Evolutionary conservation across 2,113 vertebrate species (phyloP).

Genomic region (Coturnix japonica): DNA sequence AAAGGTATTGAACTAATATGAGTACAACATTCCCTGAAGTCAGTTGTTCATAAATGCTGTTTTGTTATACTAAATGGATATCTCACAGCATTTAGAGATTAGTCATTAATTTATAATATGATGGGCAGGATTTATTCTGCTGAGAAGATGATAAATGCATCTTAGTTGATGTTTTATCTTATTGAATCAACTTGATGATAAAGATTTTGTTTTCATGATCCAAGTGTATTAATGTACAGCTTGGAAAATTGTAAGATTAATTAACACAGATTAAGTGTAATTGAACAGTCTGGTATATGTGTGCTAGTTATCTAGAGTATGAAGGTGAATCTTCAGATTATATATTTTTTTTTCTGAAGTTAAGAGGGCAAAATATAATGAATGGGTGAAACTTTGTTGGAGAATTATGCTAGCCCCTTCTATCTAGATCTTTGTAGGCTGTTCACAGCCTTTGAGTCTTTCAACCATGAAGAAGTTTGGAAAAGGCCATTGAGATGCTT

Average conservation of each 20-base stretch:
- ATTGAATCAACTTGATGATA: slow-evolving; percentile 48
- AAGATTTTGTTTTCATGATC: slow-evolving; percentile 55
- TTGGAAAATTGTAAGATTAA: slow-evolving; percentile 61
- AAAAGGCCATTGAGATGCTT: background rate
- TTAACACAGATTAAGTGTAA: slow-evolving; percentile 66
- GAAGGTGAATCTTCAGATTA: slow-evolving; percentile 38
- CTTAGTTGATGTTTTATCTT: slow-evolving; percentile 41
- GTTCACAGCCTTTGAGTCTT: background rate
- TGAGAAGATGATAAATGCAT: background rate
- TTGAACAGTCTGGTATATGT: slow-evolving; percentile 4
- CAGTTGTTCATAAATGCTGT: background rate
- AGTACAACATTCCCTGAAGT: background rate
- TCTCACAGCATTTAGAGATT: background rate
- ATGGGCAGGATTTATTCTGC: background rate
- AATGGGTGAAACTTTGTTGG: background rate
- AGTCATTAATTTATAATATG: slow-evolving; percentile 26
- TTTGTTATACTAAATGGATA: background rate
- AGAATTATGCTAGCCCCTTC: background rate
- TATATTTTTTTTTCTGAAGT: slow-evolving; percentile 31
- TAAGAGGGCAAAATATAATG: background rate
- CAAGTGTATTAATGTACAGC: slow-evolving; percentile 44
- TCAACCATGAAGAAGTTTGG: background rate
- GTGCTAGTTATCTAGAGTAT: background rate
- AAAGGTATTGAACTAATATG: background rate
- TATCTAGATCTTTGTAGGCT: background rate